Percentiles rank a stretch among this genome's conserved stretches.
Conservation (phyloP, 2,888 invertebrate genomes). For the Cistogaster globosa region DNA sequence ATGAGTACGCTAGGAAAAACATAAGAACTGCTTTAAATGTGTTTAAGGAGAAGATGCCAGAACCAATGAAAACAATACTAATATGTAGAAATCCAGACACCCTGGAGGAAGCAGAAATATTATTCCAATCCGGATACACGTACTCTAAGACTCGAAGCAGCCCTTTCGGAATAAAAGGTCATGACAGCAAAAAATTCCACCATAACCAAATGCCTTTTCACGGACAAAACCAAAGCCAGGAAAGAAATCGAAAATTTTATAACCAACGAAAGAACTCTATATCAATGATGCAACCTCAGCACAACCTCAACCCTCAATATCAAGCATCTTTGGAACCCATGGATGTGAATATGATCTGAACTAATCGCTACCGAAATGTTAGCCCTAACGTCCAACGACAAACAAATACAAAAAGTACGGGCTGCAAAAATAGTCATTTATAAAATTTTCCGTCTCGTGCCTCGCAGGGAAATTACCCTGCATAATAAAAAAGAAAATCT, state of each 20-base stretch:
- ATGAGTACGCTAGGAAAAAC: neutral
- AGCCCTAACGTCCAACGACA: neutral
- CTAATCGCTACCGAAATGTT: neutral
- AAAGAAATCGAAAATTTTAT: neutral
- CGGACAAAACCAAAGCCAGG: neutral
- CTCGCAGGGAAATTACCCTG: constrained; percentile 6
- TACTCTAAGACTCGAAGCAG: neutral
- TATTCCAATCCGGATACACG: neutral
- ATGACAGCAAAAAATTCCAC: neutral
- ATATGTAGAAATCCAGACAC: neutral
- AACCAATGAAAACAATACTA: constrained; percentile 7
- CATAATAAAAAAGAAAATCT: neutral
- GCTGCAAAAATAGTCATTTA: neutral
- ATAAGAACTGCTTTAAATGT: neutral
- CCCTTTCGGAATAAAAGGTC: constrained; percentile 2
- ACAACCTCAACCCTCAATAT: neutral
- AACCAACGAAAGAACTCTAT: neutral
- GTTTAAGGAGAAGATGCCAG: neutral
- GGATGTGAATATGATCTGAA: constrained; percentile 14
- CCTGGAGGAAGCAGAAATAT: neutral
- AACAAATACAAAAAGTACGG: neutral
- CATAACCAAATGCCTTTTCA: neutral
- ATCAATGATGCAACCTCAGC: neutral
- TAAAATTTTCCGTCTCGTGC: constrained; percentile 4
- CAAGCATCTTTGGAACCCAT: neutral